These are phyloP conservation scores for Fragum whitleyi DNA, from an alignment of 2,888 invertebrate genomes.

Conservation along the genomic window DNA sequence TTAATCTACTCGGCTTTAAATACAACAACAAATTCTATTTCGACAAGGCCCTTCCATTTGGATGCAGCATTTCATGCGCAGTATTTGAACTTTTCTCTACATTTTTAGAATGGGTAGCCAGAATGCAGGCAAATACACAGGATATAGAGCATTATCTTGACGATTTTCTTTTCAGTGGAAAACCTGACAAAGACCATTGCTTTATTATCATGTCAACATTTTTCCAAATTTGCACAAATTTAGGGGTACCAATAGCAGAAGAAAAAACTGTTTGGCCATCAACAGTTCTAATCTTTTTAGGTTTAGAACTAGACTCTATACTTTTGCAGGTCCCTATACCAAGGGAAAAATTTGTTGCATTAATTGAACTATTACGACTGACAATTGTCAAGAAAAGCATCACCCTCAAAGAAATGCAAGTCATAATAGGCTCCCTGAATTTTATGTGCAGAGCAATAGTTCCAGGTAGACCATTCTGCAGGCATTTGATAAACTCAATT, in stretches of 20 bases:
- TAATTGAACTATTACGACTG: not conserved
- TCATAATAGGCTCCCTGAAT: slow-evolving; percentile 4
- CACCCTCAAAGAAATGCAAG: slow-evolving; percentile 5
- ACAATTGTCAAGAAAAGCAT: not conserved
- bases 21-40: not conserved
- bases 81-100: not conserved
- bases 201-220: no score
- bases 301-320: slow-evolving; percentile 16
- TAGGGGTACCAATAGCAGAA: slow-evolving; percentile 11
- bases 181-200: not conserved
- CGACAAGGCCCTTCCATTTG: slow-evolving; percentile 12
- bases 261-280: slow-evolving; percentile 24
- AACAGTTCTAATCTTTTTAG: slow-evolving; percentile 6
- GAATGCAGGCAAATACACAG: not conserved
- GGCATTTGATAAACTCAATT: slow-evolving; percentile 13
- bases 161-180: slow-evolving; percentile 15
- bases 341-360: not conserved
- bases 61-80: not conserved
- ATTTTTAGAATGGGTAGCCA: not conserved
- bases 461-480: slow-evolving; percentile 16
- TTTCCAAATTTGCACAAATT: not conserved
- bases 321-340: not conserved
- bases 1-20: not conserved
- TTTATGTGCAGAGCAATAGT: slow-evolving; percentile 9
- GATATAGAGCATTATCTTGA: slow-evolving; percentile 21